Evolutionary conservation across 2,888 invertebrate genomes (phyloP).

Genomic region (Cordilura impudica): DNA sequence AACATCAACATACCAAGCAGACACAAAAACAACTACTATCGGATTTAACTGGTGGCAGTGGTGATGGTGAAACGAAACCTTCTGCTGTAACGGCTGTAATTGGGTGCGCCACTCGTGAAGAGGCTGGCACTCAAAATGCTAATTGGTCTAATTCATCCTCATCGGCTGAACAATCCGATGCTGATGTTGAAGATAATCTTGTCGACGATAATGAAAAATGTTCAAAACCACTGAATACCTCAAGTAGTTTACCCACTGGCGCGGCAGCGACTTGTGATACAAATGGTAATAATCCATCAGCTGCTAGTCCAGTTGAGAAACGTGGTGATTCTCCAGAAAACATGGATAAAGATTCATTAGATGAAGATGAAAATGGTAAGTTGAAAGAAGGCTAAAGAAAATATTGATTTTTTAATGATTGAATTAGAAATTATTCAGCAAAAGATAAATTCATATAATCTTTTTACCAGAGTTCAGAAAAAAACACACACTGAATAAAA

Average conservation of each 20-base stretch:
- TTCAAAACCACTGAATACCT: constrained; percentile 66
- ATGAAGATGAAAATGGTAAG: constrained; percentile 79
- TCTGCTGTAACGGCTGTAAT: constrained; percentile 7
- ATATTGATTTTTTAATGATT: too few relatives aligned
- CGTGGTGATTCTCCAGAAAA: constrained; percentile 81
- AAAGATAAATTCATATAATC: too few relatives aligned
- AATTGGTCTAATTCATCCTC: constrained; percentile 72
- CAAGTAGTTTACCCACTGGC: constrained; percentile 15
- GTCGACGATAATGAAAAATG: constrained; percentile 78
- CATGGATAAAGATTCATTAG: constrained; percentile 80
- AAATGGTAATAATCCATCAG: constrained; percentile 74
- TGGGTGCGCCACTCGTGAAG: constrained; percentile 60
- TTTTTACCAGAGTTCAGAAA: too few relatives aligned
- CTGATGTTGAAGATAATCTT: constrained; percentile 89
- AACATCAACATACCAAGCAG: constrained; percentile 68
- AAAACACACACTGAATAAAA: too few relatives aligned
- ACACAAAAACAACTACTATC: constrained; percentile 59
- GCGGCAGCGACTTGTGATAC: constrained; percentile 65
- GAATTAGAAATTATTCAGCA: too few relatives aligned
- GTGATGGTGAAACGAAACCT: constrained; percentile 27
- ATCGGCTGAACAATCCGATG: constrained; percentile 86
- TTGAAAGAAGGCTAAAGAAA: background rate
- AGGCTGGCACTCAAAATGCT: constrained; percentile 41
- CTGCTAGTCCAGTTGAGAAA: constrained; percentile 77
- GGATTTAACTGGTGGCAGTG: constrained; percentile 25